phyloP scores from a whole-genome alignment of 2,888 invertebrate species.

The Julus scandinavius region DNA sequence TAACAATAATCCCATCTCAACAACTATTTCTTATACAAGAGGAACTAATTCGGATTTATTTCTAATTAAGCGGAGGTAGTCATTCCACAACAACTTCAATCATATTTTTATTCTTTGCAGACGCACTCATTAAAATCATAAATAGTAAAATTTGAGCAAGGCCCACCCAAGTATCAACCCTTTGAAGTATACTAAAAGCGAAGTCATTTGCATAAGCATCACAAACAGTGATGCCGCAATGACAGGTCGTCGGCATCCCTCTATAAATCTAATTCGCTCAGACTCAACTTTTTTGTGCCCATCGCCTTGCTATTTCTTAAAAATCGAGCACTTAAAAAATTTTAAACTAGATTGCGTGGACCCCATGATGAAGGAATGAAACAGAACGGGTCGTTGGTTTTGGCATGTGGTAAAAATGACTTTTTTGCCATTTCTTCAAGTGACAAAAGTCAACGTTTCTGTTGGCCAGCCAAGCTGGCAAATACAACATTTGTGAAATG shows the following conservation, averaged over 20 bases:
- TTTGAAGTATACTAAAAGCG: background rate
- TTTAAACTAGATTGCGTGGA: background rate
- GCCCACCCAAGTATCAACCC: conserved; percentile 29
- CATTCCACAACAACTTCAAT: background rate
- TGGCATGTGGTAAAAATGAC: background rate
- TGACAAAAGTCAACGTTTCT: conserved; percentile 20
- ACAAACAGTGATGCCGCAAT: conserved; percentile 44
- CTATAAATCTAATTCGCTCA: conserved; percentile 42
- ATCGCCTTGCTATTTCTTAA: background rate
- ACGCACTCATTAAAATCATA: conserved; percentile 40
- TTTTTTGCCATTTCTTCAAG: background rate
- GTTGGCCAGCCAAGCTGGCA: conserved; percentile 33
- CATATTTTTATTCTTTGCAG: background rate
- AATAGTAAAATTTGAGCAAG: background rate
- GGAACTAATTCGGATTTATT: background rate
- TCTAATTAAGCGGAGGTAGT: conserved; percentile 26
- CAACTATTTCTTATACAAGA: background rate
- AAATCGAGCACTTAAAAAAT: background rate
- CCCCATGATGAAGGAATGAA: background rate
- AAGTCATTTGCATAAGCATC: conserved; percentile 35
- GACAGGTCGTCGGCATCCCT: conserved; percentile 31
- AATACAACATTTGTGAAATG: background rate
- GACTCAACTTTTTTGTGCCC: background rate
- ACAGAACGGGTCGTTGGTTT: conserved; percentile 9
- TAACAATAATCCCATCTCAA: background rate